Conservation (phyloP, 2,113 vertebrate genomes). For the Ailuropoda melanoleuca region DNA sequence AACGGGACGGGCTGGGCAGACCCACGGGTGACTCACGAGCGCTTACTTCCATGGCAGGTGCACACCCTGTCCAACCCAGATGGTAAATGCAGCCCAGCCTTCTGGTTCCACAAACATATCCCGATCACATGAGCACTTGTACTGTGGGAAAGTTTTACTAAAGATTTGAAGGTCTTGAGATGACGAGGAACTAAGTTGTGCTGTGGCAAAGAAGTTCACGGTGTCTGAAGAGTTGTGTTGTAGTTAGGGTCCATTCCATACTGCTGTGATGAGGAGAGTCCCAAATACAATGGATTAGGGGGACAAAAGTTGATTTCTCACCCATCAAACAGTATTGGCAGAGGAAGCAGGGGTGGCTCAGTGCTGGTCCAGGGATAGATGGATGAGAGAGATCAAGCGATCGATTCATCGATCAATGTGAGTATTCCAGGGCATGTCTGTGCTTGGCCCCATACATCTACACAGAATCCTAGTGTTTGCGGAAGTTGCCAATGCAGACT, state of each 20-base stretch:
- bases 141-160: background rate
- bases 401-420: rapidly evolving
- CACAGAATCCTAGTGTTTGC: background rate
- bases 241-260: background rate
- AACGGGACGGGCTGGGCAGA: background rate
- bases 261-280: background rate
- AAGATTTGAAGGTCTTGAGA: background rate
- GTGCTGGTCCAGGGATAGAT: background rate
- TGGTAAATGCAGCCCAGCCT: background rate
- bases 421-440: background rate
- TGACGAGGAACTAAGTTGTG: background rate
- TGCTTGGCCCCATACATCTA: background rate
- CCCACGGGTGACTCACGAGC: background rate
- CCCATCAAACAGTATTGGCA: background rate
- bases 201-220: background rate
- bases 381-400: background rate
- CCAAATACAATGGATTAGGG: background rate
- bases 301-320: background rate
- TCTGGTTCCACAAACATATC: background rate
- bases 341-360: background rate
- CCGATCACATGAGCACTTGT: background rate
- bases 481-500: background rate
- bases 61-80: rapidly evolving
- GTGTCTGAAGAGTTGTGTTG: background rate
- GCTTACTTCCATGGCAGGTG: background rate